Evolutionary conservation across 53 echinoderm and acorn worm genomes (phyloP).

Genomic region (Crossaster papposus): DNA sequence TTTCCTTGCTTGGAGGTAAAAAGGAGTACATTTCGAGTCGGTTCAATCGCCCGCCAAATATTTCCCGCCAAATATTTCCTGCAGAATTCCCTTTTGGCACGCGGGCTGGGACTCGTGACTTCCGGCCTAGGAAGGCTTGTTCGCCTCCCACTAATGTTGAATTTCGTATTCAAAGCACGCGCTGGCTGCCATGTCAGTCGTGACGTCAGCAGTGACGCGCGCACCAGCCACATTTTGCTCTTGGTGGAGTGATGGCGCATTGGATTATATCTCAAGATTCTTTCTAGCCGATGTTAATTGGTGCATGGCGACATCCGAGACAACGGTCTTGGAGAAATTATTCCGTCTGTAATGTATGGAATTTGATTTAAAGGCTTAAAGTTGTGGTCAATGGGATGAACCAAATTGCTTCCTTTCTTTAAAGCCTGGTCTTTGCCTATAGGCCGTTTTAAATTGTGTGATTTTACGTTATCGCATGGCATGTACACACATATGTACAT

Average conservation of each 20-base stretch:
- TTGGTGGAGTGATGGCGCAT: conserved; percentile 1
- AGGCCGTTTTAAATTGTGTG: neutral
- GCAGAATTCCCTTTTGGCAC: conserved; percentile 10
- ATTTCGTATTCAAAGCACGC: conserved; percentile 54
- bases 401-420: neutral
- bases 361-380: neutral
- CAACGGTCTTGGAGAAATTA: conserved; percentile 26
- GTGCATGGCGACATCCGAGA: neutral
- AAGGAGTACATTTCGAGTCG: neutral
- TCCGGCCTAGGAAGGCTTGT: conserved; percentile 17
- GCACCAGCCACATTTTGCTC: conserved; percentile 32
- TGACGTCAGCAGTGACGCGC: conserved; percentile 55
- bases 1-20: neutral
- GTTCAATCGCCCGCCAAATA: conserved; percentile 1
- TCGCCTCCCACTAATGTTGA: conserved; percentile 11
- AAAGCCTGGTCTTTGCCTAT: neutral
- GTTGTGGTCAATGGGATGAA: neutral
- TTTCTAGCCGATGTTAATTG: conserved; percentile 41
- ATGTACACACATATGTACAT: no score
- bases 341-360: neutral
- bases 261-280: neutral
- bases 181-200: conserved; percentile 27
- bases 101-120: conserved; percentile 24
- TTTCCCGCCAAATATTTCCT: neutral
- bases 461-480: no score